Base-by-base conservation (phyloP, 2,888 invertebrate genomes). In the Drosophila cracens region DNA sequence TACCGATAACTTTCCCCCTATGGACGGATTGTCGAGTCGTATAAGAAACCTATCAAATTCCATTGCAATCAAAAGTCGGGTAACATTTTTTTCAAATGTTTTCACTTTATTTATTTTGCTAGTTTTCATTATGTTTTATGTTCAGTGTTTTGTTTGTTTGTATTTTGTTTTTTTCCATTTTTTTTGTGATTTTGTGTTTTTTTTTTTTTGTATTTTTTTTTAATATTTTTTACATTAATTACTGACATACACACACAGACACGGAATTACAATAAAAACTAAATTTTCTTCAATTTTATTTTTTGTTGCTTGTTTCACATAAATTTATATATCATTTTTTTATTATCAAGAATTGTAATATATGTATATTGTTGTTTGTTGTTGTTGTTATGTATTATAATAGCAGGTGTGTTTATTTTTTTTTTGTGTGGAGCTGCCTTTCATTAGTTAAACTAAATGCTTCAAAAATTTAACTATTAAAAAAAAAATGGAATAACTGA, bases 171-270 rank as follows among this genome's bases (percentile, higher is more conserved):
- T 46, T 89, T 74, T 56, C 70, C 49, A 66, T 82, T 79, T 54
- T 68, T 83, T 86, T 79, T 74, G 67, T 63, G 52, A 69, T 64
- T 68, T 71, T 69, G 71, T 70, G 53, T 74, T 71, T 46, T 65
- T 69, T 65, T 61, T 70, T 52, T 33, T 68, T 49, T 69, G 73
- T 80, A 43, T 54, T 75, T 62, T 66, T 68, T 51, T 72, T 61
- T 73, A 62, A 69, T 63, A 16, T 62, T 27, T 68, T 68, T 76
- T 88, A 88, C 82, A 88, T 75, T 85, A 81, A 88, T 88, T 87
- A 89, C 88, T 87, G 90, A 87, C 90, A 83, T 90, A 90, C 91
- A 87, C 90, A 89, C 90, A 89, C 90, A 90, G 85, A 89, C 91
- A 89, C 83, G 88, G 84, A 90, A 87, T 87, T 87, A 90, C 89